Percentiles rank a stretch among this genome's conserved stretches.
Conservation (phyloP, 2,888 invertebrate genomes). For the Caenorhabditis becei region DNA sequence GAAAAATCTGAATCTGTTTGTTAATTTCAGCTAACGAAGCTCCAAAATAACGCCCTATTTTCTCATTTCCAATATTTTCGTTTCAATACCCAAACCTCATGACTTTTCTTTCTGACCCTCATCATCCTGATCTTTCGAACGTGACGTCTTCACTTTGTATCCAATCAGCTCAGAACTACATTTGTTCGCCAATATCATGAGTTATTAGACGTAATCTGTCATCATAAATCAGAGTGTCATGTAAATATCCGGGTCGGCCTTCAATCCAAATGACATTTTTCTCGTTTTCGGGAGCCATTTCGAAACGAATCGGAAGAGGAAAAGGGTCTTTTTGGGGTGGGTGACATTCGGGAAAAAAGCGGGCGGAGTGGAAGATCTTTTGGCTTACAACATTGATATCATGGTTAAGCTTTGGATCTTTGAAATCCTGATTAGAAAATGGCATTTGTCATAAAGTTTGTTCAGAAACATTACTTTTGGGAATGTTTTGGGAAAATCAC, state of each 20-base stretch:
- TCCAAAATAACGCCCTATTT: no score
- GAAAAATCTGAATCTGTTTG: no score
- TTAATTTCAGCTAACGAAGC: no score
- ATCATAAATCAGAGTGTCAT: conserved; percentile 41
- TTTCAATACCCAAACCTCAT: neutral
- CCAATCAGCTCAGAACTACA: conserved; percentile 26
- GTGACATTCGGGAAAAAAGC: neutral
- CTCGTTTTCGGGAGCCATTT: neutral
- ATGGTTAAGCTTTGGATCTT: no score
- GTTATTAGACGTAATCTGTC: conserved; percentile 30
- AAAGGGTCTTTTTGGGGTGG: neutral
- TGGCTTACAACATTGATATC: no score
- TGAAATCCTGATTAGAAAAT: no score
- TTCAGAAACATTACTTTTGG: no score
- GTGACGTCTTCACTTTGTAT: conserved; percentile 8
- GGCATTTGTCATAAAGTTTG: no score
- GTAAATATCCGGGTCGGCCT: neutral
- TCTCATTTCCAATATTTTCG: no score
- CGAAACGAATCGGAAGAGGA: conserved; percentile 4
- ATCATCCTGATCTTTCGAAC: no score
- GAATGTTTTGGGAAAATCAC: no score
- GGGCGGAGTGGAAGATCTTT: no score
- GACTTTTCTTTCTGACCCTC: neutral
- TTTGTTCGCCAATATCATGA: conserved; percentile 4
- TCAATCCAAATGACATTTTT: conserved; percentile 10